A percentile compares a stretch with the other conserved stretches of the same genome.
These are phyloP conservation scores for Sinocyclocheilus rhinocerous DNA, from an alignment of 2,113 vertebrate species.

Conservation along the genomic window DNA sequence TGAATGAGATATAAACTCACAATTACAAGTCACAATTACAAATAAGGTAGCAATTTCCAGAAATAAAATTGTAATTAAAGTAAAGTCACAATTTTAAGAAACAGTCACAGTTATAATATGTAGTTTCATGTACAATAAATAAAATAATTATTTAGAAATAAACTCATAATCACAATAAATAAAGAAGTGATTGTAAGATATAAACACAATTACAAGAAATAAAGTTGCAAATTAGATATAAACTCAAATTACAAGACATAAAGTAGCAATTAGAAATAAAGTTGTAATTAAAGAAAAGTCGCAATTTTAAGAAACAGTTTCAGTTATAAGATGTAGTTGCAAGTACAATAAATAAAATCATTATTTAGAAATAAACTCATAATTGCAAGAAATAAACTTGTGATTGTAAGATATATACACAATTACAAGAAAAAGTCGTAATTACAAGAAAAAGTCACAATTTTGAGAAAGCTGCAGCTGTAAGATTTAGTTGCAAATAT, in stretches of 20 bases:
- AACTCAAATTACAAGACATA: not conserved
- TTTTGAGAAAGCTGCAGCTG: not conserved
- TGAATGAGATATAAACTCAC: not conserved
- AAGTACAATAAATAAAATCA: not conserved
- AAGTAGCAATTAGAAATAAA: not conserved
- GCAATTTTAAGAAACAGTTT: too few relatives aligned
- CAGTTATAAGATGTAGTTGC: not conserved
- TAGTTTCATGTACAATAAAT: too few relatives aligned
- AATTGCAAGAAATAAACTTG: not conserved
- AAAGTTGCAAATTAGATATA: not conserved
- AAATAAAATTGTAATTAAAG: not conserved
- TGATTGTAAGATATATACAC: not conserved
- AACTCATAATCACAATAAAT: too few relatives aligned
- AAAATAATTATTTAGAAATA: too few relatives aligned
- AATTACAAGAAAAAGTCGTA: not conserved
- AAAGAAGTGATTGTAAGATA: too few relatives aligned
- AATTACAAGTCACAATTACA: not conserved
- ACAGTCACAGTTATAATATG: not conserved
- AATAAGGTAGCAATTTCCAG: not conserved
- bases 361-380: not conserved
- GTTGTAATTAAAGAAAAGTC: not conserved
- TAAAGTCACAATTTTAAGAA: not conserved
- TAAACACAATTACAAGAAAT: not conserved
- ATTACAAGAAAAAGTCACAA: not conserved
- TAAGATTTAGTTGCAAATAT: too few relatives aligned